Evolutionary conservation across 2,113 vertebrate genomes (phyloP), one percentile per base, ranked within the genome.

Genomic region (Theristicus caerulescens): DNA sequence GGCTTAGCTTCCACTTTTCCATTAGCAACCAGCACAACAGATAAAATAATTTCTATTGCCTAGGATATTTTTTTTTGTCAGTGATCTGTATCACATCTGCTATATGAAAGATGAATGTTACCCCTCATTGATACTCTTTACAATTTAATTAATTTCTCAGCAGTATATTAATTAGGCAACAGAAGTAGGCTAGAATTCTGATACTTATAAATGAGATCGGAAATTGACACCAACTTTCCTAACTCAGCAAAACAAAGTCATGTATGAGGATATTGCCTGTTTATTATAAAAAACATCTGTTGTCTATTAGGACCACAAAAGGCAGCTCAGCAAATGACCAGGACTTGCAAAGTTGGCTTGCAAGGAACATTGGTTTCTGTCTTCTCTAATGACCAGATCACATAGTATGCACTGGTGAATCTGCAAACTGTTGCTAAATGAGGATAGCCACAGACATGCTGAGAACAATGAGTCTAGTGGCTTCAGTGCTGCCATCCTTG

Each of bases 121-220:
- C 82, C 86, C 82, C 80, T 95, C 83, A 93, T 94, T 79, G 51
- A 80, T 89, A 80, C 31, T 67, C 91, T 73, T 94, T 86, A 84
- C 70, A 79, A 95, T 95, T 95, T 97, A 98, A 98, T 98, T 98
- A 98, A 96, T 98, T 98, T 97, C 97, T 82, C 97, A 98, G 96
- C 94, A 95, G 98, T 96, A 15, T 91, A 94, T 98, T 98, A 97
- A 98, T 98, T 98, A 97, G 96, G 93, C 92, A 87, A 70, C 26
- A 79, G 81, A 86, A 95, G 84, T 92, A 92, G 51, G 93, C 86
- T 97, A 96, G 90, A 97, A 98, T 70, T 97, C 95, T 96, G 79
- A 94, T 86, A 96, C 64, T 96, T 93, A 73, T 64, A 97, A 97
- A 97, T 95, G 92, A 97, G 90, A 97, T 94, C 94, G 97, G 96